Evolutionary conservation across 2,888 invertebrate genomes (phyloP).

Genomic region (Catotricha subobsoleta): DNA sequence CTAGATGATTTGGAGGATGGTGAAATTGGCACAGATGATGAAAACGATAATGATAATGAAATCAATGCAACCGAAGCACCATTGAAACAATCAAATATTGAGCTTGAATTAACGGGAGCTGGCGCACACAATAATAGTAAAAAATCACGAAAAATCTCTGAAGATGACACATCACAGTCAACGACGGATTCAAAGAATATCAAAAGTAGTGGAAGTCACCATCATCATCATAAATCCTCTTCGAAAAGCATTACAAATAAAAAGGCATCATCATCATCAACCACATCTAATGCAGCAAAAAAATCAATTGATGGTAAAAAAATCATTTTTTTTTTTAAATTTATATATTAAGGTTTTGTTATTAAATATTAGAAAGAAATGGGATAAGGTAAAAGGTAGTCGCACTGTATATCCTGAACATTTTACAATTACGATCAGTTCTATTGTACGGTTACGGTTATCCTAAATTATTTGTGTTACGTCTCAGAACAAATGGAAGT

Average conservation of each 20-base stretch:
- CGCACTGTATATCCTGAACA: too few relatives aligned
- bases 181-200: conserved; percentile 12
- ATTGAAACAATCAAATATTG: background rate
- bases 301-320: too few relatives aligned
- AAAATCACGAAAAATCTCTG: conserved; percentile 13
- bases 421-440: too few relatives aligned
- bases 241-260: background rate
- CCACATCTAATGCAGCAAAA: too few relatives aligned
- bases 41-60: conserved; percentile 24
- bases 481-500: too few relatives aligned
- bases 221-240: background rate
- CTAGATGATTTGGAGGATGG: conserved; percentile 76
- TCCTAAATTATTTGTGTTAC: too few relatives aligned
- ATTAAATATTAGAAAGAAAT: too few relatives aligned
- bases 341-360: too few relatives aligned
- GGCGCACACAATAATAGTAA: background rate
- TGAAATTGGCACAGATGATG: conserved; percentile 54
- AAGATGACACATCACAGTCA: conserved; percentile 18
- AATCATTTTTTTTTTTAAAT: too few relatives aligned
- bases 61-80: conserved; percentile 8
- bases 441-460: too few relatives aligned
- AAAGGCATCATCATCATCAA: background rate
- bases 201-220: background rate
- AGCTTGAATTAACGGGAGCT: background rate
- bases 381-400: too few relatives aligned